phyloP scores from a whole-genome alignment of 1,140 invertebrate genomes.

The Cepaea nemoralis region DNA sequence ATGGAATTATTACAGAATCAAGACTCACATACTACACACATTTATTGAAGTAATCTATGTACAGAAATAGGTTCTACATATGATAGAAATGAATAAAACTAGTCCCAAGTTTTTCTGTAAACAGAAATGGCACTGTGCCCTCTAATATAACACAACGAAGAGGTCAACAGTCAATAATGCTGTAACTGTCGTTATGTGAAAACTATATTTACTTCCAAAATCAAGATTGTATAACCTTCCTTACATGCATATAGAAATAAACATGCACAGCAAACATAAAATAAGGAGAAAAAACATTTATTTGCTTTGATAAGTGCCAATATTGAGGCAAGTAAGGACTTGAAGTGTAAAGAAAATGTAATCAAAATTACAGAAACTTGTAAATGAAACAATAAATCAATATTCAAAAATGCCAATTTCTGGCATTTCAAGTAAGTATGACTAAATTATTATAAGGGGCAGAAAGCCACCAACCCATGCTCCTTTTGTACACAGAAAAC shows the following conservation, averaged over 20 bases:
- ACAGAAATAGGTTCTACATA: too few species aligned
- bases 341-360: not conserved
- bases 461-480: not conserved
- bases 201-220: too few species aligned
- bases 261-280: not conserved
- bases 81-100: too few species aligned
- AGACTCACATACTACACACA: too few species aligned
- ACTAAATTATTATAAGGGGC: not conserved
- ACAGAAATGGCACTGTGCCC: too few species aligned
- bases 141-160: too few species aligned
- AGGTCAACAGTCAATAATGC: too few species aligned
- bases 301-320: constrained; percentile 2
- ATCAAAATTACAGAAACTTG: not conserved
- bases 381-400: not conserved
- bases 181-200: too few species aligned
- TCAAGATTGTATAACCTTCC: not conserved
- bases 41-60: too few species aligned
- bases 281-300: not conserved
- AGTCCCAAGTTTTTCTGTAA: too few species aligned
- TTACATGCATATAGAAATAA: not conserved
- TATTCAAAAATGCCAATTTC: not conserved
- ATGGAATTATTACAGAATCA: too few species aligned
- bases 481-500: not conserved
- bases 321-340: constrained; percentile 1
- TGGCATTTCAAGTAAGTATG: not conserved